Evolutionary conservation across 1,140 invertebrate genomes (phyloP).

Genomic region (Pogonomyrmex californicus): DNA sequence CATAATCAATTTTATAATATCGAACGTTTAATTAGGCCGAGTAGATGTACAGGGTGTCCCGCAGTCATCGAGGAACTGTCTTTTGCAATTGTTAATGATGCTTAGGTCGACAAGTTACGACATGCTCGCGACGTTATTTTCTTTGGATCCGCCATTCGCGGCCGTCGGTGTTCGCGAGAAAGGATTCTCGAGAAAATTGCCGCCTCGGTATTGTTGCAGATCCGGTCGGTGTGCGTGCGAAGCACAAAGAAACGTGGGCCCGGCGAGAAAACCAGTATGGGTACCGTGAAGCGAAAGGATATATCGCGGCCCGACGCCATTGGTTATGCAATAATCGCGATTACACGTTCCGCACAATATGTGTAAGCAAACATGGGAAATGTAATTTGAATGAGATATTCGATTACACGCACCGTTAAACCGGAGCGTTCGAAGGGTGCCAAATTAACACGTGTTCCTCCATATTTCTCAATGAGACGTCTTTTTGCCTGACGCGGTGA

Average conservation of each 20-base stretch:
- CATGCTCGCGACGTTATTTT: neutral
- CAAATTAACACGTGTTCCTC: neutral
- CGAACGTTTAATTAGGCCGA: slow-evolving; percentile 42
- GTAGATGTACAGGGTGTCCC: neutral
- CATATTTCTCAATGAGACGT: neutral
- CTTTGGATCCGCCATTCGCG: no score
- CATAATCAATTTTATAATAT: slow-evolving; percentile 61
- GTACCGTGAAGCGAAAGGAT: slow-evolving; percentile 48
- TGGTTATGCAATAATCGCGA: slow-evolving; percentile 54
- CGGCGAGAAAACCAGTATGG: slow-evolving; percentile 51
- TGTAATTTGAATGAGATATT: neutral
- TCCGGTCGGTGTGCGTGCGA: slow-evolving; percentile 34
- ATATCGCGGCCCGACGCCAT: slow-evolving; percentile 28
- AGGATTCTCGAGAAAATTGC: slow-evolving; percentile 37
- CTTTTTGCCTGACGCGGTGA: neutral
- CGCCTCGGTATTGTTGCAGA: slow-evolving; percentile 45
- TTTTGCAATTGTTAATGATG: neutral
- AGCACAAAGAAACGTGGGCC: slow-evolving; percentile 69
- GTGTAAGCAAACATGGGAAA: slow-evolving; percentile 13
- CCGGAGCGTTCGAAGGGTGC: neutral
- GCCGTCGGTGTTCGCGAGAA: neutral
- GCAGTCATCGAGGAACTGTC: neutral
- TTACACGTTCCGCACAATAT: slow-evolving; percentile 9
- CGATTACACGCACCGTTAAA: neutral
- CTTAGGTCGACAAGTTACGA: neutral